phyloP scores from a whole-genome alignment of 2,113 vertebrate species.

The Morone saxatilis region DNA sequence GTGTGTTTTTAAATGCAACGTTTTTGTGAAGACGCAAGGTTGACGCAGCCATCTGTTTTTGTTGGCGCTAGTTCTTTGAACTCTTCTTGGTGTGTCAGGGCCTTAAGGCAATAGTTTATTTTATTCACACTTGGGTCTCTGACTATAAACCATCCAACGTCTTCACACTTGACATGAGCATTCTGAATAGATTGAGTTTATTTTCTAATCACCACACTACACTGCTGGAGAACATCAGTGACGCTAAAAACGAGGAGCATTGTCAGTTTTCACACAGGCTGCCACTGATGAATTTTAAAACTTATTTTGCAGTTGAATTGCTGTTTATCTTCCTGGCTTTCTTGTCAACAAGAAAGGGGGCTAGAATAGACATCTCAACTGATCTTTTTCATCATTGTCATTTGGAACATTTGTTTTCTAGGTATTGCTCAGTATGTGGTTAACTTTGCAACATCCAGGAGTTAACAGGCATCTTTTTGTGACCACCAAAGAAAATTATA shows the following conservation, averaged over 20 bases:
- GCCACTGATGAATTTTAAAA: constrained; percentile 6
- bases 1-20: not conserved
- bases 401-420: not conserved
- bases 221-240: constrained; percentile 1
- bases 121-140: not conserved
- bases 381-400: not conserved
- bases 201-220: constrained; percentile 31
- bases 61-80: not conserved
- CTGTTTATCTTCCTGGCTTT: not conserved
- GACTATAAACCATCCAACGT: not conserved
- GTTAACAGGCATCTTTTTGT: not conserved
- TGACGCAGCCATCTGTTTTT: constrained; percentile 7
- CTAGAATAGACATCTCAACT: not conserved
- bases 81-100: constrained; percentile 5
- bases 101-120: constrained; percentile 3
- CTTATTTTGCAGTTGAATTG: constrained; percentile 19
- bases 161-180: constrained; percentile 14
- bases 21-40: not conserved
- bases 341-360: not conserved
- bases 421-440: not conserved
- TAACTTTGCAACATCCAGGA: not conserved
- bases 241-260: constrained; percentile 16
- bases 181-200: constrained; percentile 11
- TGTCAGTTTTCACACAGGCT: constrained; percentile 29
- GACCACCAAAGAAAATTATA: not conserved